Evolutionary conservation across 2,797 vertebrate species (phyloP).

Genomic region (Oceanodroma leucorhoa): DNA sequence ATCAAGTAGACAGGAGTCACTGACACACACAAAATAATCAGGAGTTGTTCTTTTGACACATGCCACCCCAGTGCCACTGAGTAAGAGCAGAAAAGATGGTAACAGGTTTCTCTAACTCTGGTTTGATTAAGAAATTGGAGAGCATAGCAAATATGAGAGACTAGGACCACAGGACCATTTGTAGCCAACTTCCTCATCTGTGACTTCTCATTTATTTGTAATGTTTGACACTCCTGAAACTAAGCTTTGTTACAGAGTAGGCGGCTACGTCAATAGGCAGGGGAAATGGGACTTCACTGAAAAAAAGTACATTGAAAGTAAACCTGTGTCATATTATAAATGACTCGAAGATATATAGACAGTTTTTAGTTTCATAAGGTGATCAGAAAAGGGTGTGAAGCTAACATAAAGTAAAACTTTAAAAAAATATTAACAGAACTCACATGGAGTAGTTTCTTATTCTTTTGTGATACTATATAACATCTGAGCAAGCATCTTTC

Average conservation of each 20-base stretch:
- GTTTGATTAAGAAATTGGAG: background rate
- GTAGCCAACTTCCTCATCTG: background rate
- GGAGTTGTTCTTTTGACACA: background rate
- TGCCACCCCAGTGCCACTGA: background rate
- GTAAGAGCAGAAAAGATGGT: background rate
- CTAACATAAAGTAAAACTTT: background rate
- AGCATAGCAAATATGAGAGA: background rate
- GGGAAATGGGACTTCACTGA: background rate
- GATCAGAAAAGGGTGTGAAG: background rate
- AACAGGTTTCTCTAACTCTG: background rate
- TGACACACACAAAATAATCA: background rate
- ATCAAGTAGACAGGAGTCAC: background rate
- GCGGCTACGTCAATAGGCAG: background rate
- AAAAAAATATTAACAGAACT: background rate
- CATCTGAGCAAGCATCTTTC: background rate
- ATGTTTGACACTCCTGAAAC: conserved; percentile 28
- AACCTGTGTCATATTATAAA: background rate
- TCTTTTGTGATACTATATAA: background rate
- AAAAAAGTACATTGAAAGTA: background rate
- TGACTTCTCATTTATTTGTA: background rate
- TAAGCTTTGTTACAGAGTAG: background rate
- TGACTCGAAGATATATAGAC: background rate
- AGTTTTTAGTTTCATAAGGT: background rate
- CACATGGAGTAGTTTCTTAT: background rate
- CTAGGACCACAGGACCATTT: background rate